Percentiles rank a stretch among this genome's conserved stretches.
Evolutionary conservation across 2,113 vertebrate genomes (phyloP).

Genomic region (Amblyopsis rosae): DNA sequence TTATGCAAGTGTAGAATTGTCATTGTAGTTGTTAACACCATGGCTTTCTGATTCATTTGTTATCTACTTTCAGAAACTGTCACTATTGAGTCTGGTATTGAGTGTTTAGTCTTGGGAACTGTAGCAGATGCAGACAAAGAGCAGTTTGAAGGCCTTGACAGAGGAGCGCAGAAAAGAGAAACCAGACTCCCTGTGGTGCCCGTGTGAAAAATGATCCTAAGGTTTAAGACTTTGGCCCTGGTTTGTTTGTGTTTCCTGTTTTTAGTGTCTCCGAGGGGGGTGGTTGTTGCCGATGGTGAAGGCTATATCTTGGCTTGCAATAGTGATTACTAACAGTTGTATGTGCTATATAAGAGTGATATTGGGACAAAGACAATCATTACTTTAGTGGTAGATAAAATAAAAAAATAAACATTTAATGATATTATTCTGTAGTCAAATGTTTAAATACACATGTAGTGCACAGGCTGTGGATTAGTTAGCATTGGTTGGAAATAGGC

Average conservation of each 20-base stretch:
- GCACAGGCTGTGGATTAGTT: slow-evolving; percentile 14
- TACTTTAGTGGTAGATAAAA: neutral
- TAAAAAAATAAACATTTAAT: too few species aligned
- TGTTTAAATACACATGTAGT: too few species aligned
- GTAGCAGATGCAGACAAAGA: slow-evolving; percentile 74
- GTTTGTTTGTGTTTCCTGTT: slow-evolving; percentile 71
- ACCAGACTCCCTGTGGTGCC: slow-evolving; percentile 65
- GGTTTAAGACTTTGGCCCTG: slow-evolving; percentile 63
- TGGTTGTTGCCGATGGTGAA: slow-evolving; percentile 10
- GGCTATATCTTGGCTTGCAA: slow-evolving; percentile 24
- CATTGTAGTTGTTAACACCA: slow-evolving; percentile 31
- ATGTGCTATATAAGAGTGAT: neutral
- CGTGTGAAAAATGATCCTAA: slow-evolving; percentile 72
- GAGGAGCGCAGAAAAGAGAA: slow-evolving; percentile 61
- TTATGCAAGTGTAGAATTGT: slow-evolving; percentile 34
- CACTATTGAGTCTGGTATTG: slow-evolving; percentile 24
- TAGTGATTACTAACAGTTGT: slow-evolving; percentile 15
- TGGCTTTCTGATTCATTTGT: slow-evolving; percentile 16
- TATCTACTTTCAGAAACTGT: slow-evolving; percentile 59
- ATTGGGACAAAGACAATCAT: neutral
- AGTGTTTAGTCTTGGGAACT: slow-evolving; percentile 72
- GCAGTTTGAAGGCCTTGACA: slow-evolving; percentile 55
- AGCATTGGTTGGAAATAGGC: slow-evolving; percentile 21
- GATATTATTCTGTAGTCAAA: too few species aligned
- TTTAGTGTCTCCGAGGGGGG: slow-evolving; percentile 50